Evolutionary conservation across 2,888 invertebrate species (phyloP).

Genomic region (Hypomecis punctinalis): DNA sequence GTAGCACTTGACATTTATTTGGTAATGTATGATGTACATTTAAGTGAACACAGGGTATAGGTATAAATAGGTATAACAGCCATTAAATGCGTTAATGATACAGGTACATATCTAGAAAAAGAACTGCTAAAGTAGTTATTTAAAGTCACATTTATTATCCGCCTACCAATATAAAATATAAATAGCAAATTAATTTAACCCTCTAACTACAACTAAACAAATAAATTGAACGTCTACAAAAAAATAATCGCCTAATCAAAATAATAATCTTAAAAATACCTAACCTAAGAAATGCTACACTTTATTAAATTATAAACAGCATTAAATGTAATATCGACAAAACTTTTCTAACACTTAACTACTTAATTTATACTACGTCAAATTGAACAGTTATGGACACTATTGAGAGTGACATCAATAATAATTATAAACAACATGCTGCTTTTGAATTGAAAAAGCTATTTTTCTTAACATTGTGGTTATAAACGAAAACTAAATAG

Average conservation of each 20-base stretch:
- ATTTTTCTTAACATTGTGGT: conserved; percentile 22
- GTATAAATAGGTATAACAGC: not conserved
- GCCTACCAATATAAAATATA: conserved; percentile 20
- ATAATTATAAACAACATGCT: conserved; percentile 32
- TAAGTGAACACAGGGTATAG: not conserved
- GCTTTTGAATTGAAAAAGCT: conserved; percentile 33
- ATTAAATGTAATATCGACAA: conserved; percentile 55
- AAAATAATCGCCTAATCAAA: conserved; percentile 13
- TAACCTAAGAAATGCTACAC: conserved; percentile 40
- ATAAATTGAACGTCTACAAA: conserved; percentile 16
- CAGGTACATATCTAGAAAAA: conserved; percentile 11
- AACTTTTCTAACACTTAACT: conserved; percentile 74
- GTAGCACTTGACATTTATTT: conserved; percentile 65
- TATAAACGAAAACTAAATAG: conserved; percentile 31
- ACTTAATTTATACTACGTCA: conserved; percentile 68
- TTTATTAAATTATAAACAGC: conserved; percentile 53
- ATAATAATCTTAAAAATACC: conserved; percentile 26
- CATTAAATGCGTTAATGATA: not conserved
- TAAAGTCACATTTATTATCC: conserved; percentile 83
- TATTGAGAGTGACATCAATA: conserved; percentile 49
- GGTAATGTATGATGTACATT: not conserved
- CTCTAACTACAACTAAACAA: conserved; percentile 14
- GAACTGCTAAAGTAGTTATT: conserved; percentile 45
- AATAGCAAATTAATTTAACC: conserved; percentile 25
- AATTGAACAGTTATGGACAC: conserved; percentile 72